A percentile compares a stretch with the other conserved stretches of the same genome.
Conservation (phyloP, 2,797 vertebrate species). For the Pteropus rufus region DNA sequence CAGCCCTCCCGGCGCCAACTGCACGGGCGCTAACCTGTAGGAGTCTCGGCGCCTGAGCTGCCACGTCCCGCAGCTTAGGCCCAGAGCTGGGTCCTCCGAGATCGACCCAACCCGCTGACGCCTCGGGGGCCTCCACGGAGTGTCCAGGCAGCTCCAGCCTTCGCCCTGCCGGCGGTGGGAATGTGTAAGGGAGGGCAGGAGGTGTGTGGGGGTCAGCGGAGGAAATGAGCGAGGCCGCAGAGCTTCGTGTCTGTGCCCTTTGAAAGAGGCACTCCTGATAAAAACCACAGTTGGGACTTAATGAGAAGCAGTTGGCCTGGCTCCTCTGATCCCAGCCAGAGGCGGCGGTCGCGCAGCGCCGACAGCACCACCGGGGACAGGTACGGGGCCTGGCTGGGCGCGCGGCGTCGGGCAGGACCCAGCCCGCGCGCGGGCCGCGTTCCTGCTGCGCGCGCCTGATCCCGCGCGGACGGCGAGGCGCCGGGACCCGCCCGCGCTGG, state of each 20-base stretch:
- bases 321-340: slow-evolving; percentile 73
- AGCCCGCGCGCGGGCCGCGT: background rate
- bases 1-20: background rate
- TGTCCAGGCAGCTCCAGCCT: background rate
- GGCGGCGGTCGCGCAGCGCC: slow-evolving; percentile 48
- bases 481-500: background rate
- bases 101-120: background rate
- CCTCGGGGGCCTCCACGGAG: background rate
- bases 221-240: slow-evolving; percentile 65
- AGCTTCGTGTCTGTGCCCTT: slow-evolving; percentile 65
- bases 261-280: slow-evolving; percentile 72
- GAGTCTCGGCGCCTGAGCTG: background rate
- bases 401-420: background rate
- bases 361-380: slow-evolving; percentile 55
- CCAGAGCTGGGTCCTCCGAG: background rate
- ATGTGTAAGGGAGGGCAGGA: slow-evolving; percentile 15
- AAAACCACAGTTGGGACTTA: slow-evolving; percentile 77
- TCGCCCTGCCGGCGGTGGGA: background rate
- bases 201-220: slow-evolving; percentile 64
- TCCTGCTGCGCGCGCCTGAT: background rate
- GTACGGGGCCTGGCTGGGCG: slow-evolving; percentile 31
- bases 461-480: background rate
- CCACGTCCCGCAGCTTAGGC: background rate
- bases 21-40: background rate
- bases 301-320: slow-evolving; percentile 79